Percentiles rank a stretch among this genome's conserved stretches.
These are phyloP conservation scores for Corynorhinus townsendii DNA, from an alignment of 2,113 vertebrate genomes.

Conservation along the genomic window DNA sequence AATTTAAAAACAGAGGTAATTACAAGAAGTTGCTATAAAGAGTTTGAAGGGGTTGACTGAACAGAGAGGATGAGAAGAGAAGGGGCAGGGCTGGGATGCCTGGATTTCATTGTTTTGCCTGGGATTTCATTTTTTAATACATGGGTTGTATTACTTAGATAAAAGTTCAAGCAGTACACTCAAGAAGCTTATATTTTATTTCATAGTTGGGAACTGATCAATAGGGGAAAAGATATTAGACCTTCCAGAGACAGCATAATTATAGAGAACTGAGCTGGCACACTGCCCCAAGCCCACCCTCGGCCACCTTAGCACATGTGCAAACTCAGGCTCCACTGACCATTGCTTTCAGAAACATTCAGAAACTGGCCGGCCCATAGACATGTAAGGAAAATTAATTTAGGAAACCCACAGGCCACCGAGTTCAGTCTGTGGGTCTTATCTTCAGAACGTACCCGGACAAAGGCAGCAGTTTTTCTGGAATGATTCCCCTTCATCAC, in stretches of 20 bases:
- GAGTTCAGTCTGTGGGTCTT: background rate
- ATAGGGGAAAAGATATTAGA: background rate
- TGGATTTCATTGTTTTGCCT: background rate
- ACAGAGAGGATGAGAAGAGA: background rate
- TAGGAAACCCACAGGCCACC: background rate
- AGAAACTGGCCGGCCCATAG: background rate
- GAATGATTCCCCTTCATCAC: slow-evolving; percentile 97
- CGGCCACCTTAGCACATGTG: background rate
- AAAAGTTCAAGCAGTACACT: background rate
- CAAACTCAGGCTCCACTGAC: background rate
- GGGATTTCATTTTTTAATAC: background rate
- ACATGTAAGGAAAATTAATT: slow-evolving; percentile 19
- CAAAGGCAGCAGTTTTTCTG: slow-evolving; percentile 95
- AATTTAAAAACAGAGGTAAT: background rate
- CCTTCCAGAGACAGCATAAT: background rate
- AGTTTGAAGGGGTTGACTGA: background rate
- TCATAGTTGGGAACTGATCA: background rate
- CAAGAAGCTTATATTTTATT: background rate
- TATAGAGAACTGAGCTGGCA: background rate
- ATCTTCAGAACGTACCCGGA: slow-evolving; percentile 86
- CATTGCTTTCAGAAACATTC: slow-evolving; percentile 29
- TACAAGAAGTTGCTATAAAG: background rate
- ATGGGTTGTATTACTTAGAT: background rate
- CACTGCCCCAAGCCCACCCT: background rate
- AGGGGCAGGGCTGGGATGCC: background rate